Conservation (phyloP, 2,113 vertebrate species). For the Sylvia atricapilla region DNA sequence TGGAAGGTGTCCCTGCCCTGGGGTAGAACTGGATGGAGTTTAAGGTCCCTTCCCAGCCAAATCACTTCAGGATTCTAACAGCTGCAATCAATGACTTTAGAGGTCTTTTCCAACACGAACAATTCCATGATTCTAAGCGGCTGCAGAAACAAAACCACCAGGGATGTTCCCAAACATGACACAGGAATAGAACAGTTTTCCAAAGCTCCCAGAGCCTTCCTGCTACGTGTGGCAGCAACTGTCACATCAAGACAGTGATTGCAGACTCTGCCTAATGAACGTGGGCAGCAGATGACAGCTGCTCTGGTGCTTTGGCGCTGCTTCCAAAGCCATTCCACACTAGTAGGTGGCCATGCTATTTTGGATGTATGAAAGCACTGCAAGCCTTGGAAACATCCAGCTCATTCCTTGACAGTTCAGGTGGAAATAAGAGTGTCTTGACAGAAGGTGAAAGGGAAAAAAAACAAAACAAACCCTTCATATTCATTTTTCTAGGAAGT, state of each 20-base stretch:
- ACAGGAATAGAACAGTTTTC: background rate
- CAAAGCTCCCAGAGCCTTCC: background rate
- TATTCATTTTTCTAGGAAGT: background rate
- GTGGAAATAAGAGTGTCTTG: background rate
- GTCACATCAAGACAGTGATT: background rate
- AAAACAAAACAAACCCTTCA: accelerated
- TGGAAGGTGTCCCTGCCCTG: background rate
- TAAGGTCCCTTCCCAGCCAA: background rate
- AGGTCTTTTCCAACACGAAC: background rate
- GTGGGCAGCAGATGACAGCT: slow-evolving; percentile 27
- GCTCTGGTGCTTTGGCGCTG: background rate
- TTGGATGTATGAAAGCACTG: background rate
- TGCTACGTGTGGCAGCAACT: background rate
- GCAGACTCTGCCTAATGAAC: background rate
- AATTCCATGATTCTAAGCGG: accelerated
- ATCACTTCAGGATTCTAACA: background rate
- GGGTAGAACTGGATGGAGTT: background rate
- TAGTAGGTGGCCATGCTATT: slow-evolving; percentile 7
- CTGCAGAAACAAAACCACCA: background rate
- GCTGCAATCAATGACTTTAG: background rate
- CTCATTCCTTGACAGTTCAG: background rate
- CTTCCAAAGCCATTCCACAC: background rate
- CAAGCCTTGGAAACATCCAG: background rate
- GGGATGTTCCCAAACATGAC: background rate
- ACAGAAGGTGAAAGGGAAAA: background rate